Base-by-base conservation (phyloP, 2,888 invertebrate species). In the Orthosia incerta region DNA sequence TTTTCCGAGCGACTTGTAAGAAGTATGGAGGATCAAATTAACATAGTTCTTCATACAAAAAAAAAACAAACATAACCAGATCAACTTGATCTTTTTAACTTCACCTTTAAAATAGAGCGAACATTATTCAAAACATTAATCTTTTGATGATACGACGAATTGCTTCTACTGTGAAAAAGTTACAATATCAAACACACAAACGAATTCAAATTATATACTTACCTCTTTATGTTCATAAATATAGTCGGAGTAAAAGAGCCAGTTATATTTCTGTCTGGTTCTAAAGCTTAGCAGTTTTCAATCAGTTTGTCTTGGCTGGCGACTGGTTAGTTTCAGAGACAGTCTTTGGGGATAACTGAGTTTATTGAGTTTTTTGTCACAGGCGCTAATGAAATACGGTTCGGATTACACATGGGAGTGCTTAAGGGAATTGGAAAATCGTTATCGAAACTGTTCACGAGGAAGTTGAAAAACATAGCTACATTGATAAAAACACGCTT, bases 81-180 rank as follows among this genome's bases (percentile, higher is more conserved):
- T 0, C 1, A 68, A 31, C 57, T 60, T 48, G 70, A 59, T 16
- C 77, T 61, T 18, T n/a, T 45, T 48, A 68, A 70, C 51, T 62
- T 65, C 7, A 68, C 39, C 55, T 68, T 39, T 53, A 68, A 64
- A 71, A 61, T n/a, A 31, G 15, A 50, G 57, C 23, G 26, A 26
- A 48, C 50, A 60, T 61, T 26, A 76, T 64, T 70, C 16, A 56
- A 60, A 81, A 64, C 51, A 57, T 12, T 23, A 60, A 63, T 23
- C 31, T 61, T 76, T 80, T 70, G 70, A 67, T 70, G 72, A 66
- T 53, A 4, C 31, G 55, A 53, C 51, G 20, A 57, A 68, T 62
- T 63, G 20, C 20, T 51, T 63, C 0, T 45, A 16, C 76, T 31
- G 55, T 50, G 23, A 39, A 57, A 51, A 62, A 61, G 59, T 50